These are phyloP conservation scores for Malurus melanocephalus DNA, from an alignment of 2,113 vertebrate genomes.

Conservation along the genomic window DNA sequence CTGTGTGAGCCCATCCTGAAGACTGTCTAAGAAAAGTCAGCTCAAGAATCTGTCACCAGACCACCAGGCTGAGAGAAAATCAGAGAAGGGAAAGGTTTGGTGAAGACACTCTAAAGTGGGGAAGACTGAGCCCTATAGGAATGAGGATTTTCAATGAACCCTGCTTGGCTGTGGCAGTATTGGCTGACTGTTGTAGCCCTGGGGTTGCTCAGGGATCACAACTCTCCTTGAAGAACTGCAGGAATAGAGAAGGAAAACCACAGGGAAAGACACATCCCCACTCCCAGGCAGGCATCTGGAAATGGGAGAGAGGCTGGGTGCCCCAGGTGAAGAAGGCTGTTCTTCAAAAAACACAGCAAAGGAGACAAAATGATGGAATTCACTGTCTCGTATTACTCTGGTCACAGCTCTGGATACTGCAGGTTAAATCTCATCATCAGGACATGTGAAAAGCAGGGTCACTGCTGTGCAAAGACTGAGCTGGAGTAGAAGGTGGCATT, in stretches of 20 bases:
- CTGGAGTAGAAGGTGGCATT: neutral
- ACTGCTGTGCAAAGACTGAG: neutral
- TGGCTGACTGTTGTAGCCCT: neutral
- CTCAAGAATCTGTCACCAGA: neutral
- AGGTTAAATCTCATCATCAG: neutral
- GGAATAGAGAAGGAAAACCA: neutral
- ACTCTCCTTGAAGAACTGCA: neutral
- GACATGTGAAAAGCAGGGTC: neutral
- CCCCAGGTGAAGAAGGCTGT: neutral
- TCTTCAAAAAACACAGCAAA: neutral
- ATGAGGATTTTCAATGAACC: neutral
- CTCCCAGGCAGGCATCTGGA: neutral
- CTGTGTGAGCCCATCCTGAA: neutral
- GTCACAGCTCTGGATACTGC: neutral
- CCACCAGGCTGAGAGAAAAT: neutral
- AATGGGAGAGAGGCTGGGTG: neutral
- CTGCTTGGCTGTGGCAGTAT: neutral
- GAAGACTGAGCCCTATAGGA: neutral
- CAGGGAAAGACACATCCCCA: neutral
- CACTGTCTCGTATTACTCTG: neutral
- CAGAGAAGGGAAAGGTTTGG: neutral
- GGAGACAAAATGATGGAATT: neutral
- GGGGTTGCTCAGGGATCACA: neutral
- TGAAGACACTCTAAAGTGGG: neutral
- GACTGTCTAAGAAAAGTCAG: neutral